Base-by-base conservation (phyloP, 2,888 invertebrate genomes). In the Geophilus truncorum region DNA sequence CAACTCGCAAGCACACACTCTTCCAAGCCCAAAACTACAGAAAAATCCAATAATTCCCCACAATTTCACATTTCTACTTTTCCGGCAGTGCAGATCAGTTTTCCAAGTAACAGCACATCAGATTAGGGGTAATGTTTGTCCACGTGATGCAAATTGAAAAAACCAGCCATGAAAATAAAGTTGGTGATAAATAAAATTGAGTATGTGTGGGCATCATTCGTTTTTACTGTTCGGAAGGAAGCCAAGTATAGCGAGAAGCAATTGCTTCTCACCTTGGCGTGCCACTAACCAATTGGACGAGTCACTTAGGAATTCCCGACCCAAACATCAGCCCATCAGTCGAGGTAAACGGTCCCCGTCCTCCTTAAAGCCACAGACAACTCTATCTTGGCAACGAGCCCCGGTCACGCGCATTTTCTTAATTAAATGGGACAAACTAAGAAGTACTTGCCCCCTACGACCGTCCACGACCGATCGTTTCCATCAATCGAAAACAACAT, bases 351-450 rank as follows among this genome's bases (percentile, higher is more conserved):
- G 57, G 57, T 62, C 57, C 57, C 57, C 23, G 57, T 62, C 57
- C 57, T 23, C 57, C 57, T 62, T 62, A 62, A 62, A 62, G 57
- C 57, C 57, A 62, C 57, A 62, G 57, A 62, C 57, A 62, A 21
- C 18, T 62, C 57, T 23, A 62, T 62, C 57, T 62, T 62, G 57
- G 57, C 57, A 62, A 62, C 57, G 57, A 62, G 57, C 57, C 57
- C 57, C 23, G 21, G 57, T 62, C 57, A 62, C n/a, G 57, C 21
- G 18, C 57, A 62, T n/a, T 62, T 62, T 62, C 57, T 62, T 62
- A 62, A 62, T 62, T 62, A 62, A 62, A 62, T 62, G 57, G 57
- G 57, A 62, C 57, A 62, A 62, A 62, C 57, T 62, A 62, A 62
- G 57, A 62, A 62, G 57, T 62, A 62, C 57, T 62, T 62, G 57